phyloP scores from a whole-genome alignment of 2,888 invertebrate genomes.

The Eupeodes latifasciatus region DNA sequence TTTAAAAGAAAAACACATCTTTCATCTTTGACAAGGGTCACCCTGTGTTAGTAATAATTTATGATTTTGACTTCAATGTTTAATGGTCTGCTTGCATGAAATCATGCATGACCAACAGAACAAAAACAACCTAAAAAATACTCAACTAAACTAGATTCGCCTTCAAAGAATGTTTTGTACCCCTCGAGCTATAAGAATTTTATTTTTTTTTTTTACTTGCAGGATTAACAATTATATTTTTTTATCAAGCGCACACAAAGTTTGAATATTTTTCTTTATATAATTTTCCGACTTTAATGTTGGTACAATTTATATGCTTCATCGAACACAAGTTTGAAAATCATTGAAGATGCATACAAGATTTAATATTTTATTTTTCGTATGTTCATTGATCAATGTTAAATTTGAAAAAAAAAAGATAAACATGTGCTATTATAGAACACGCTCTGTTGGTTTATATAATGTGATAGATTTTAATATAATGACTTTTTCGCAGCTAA shows the following conservation, averaged over 20 bases:
- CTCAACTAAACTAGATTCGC: constrained; percentile 33
- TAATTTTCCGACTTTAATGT: constrained; percentile 17
- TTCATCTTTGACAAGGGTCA: background rate
- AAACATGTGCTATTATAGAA: constrained; percentile 36
- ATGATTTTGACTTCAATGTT: constrained; percentile 54
- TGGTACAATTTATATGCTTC: constrained; percentile 47
- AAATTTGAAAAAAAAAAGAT: constrained; percentile 9
- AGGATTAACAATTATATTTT: constrained; percentile 22
- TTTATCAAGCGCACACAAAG: constrained; percentile 19
- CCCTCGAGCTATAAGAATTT: constrained; percentile 1
- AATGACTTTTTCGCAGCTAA: constrained; percentile 31
- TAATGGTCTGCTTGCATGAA: constrained; percentile 63
- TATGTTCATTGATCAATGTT: background rate
- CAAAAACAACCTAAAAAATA: background rate
- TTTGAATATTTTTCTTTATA: constrained; percentile 58
- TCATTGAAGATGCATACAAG: constrained; percentile 39
- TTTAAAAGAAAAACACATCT: background rate
- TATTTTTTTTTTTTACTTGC: constrained; percentile 27
- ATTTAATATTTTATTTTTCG: constrained; percentile 50
- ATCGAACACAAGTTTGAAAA: constrained; percentile 45
- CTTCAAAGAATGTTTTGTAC: constrained; percentile 39
- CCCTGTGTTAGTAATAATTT: constrained; percentile 14
- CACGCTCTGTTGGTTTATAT: constrained; percentile 13
- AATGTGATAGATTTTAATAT: constrained; percentile 23
- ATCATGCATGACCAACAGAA: constrained; percentile 56